Evolutionary conservation across 2,888 invertebrate species (phyloP).

Genomic region (Pandemis heparana): DNA sequence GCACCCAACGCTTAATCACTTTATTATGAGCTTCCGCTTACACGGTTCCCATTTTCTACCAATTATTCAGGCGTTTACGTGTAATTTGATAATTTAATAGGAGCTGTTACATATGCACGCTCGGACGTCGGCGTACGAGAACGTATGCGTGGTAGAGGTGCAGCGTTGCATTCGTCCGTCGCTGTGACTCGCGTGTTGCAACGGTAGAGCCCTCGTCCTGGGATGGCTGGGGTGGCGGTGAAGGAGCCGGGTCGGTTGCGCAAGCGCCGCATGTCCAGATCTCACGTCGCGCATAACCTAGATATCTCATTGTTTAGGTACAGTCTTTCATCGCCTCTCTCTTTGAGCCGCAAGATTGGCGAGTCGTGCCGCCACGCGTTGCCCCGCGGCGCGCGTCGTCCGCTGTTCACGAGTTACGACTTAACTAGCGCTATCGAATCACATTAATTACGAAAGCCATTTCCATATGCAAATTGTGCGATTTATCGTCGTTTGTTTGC

Average conservation of each 20-base stretch:
- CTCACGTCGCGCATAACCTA: slow-evolving; percentile 8
- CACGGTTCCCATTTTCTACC: slow-evolving; percentile 24
- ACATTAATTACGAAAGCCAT: slow-evolving; percentile 12
- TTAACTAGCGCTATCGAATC: slow-evolving; percentile 2
- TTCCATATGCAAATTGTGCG: slow-evolving; percentile 16
- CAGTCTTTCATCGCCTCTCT: slow-evolving; percentile 9
- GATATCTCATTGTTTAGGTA: slow-evolving; percentile 1
- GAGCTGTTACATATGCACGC: neutral
- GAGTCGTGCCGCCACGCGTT: slow-evolving; percentile 23
- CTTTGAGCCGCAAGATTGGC: neutral
- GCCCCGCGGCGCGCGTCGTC: neutral
- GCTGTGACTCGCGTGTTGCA: neutral
- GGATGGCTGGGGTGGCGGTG: neutral
- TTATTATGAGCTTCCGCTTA: slow-evolving; percentile 24
- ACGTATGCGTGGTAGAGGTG: neutral
- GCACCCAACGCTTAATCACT: slow-evolving; percentile 24
- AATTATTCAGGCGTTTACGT: slow-evolving; percentile 23
- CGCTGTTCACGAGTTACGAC: neutral
- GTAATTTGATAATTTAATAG: slow-evolving; percentile 28
- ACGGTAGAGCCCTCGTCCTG: neutral
- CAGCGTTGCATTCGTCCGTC: neutral
- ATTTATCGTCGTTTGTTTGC: slow-evolving; percentile 27
- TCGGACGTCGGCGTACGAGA: neutral
- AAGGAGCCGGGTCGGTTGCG: neutral
- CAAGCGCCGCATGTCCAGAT: slow-evolving; percentile 6